Evolutionary conservation across 53 echinoderm and acorn worm genomes (phyloP).

Genomic region (Holothuria leucospilota): DNA sequence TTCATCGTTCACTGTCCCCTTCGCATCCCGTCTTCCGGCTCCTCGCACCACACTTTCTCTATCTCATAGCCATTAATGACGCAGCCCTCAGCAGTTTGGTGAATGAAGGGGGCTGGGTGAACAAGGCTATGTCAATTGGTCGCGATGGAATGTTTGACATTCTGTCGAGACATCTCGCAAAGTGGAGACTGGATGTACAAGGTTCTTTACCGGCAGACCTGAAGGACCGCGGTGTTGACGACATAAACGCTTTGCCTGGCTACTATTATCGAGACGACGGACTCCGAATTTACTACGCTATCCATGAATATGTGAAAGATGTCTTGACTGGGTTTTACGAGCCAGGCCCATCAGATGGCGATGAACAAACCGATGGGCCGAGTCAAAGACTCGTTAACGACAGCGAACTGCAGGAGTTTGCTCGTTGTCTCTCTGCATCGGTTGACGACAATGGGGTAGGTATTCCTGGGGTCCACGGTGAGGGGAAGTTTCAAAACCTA

Average conservation of each 20-base stretch:
- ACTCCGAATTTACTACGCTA: constrained; percentile 68
- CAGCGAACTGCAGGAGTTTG: constrained; percentile 66
- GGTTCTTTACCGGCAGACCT: constrained; percentile 79
- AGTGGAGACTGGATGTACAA: constrained; percentile 81
- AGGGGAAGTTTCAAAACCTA: constrained; percentile 43
- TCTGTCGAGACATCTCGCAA: constrained; percentile 53
- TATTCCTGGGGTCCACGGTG: constrained; percentile 54
- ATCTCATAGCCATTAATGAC: constrained; percentile 83
- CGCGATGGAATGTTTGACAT: constrained; percentile 69
- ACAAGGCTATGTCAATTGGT: constrained; percentile 79
- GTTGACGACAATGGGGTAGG: constrained; percentile 64
- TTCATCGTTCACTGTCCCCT: constrained; percentile 74
- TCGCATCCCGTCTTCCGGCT: constrained; percentile 89
- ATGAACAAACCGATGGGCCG: neutral
- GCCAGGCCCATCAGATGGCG: neutral
- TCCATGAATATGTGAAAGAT: constrained; percentile 47
- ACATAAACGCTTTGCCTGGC: constrained; percentile 68
- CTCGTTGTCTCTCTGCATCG: constrained; percentile 18
- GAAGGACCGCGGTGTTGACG: constrained; percentile 80
- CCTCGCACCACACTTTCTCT: constrained; percentile 86
- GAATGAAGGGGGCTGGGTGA: constrained; percentile 69
- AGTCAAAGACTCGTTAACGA: constrained; percentile 40
- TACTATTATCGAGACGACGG: constrained; percentile 73
- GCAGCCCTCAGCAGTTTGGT: constrained; percentile 43
- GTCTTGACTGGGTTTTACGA: constrained; percentile 17